Base-by-base conservation (phyloP, 2,113 vertebrate species). In the Seriola rivoliana region DNA sequence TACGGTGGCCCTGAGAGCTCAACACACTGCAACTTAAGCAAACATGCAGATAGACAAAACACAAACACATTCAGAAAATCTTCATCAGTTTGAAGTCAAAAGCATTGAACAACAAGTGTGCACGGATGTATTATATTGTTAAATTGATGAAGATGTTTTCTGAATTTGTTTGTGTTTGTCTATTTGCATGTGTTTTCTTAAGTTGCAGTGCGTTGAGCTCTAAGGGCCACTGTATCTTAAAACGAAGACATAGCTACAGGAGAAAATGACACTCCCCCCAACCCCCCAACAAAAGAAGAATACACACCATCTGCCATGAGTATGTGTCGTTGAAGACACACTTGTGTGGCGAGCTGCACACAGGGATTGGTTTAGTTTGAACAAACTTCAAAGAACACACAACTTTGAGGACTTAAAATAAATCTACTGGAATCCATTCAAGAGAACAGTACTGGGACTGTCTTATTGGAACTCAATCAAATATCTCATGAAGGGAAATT, bases 371-470 rank as follows among this genome's bases (percentile, higher is more conserved):
- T 44, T 75, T 3, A 50, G 68, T 67, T 70, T 75, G 80, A 76
- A 69, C 42, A 63, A 69, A 81, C 82, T 85, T 85, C 82, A 84
- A 74, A 87, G 25, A 57, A 34, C 10, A 6, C 34, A 62, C 60
- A 71, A 78, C 87, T 80, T 69, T 57, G 36, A 68, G 60, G 66
- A 73, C 34, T 75, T 65, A 52, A 80, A 72, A 69, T 81, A 57
- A n/a, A 80, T 81, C 68, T 21, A 25, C 36, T 84, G 82, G 87
- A 88, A 80, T 50, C 50, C 32, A 42, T 68, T 82, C 84, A 86
- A 70, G 17, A 54, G 16, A 66, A n/a, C 58, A 38, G 71, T n/a
- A 32, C 59, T 63, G 76, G 54, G 78, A 59, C 44, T 0, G 57
- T 81, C 77, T 72, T 38, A 25, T 59, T 88, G 81, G 84, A 88